phyloP scores from a whole-genome alignment of 2,797 vertebrate genomes.

The Avahi laniger region DNA sequence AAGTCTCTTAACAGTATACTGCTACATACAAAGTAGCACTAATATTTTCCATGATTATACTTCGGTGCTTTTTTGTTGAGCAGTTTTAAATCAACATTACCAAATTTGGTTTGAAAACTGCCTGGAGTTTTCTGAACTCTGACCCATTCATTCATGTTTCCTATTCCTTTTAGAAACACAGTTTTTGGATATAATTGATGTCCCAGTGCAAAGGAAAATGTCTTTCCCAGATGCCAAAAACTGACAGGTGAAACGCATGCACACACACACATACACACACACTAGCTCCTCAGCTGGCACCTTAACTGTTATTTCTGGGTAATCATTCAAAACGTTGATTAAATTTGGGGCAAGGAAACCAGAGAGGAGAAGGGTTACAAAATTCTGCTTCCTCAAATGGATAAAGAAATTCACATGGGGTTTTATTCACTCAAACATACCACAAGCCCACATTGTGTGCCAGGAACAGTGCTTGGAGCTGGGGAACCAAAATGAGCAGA shows the following conservation, averaged over 20 bases:
- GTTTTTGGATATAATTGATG: background rate
- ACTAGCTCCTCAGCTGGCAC: background rate
- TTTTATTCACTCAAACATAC: background rate
- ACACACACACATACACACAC: background rate
- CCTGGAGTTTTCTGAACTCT: background rate
- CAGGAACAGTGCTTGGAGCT: background rate
- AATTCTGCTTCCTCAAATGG: background rate
- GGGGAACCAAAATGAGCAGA: background rate
- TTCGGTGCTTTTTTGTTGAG: background rate
- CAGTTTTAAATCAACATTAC: constrained; percentile 46
- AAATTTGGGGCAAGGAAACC: background rate
- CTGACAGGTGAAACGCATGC: background rate
- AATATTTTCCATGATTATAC: constrained; percentile 68
- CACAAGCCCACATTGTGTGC: background rate
- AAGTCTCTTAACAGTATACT: background rate
- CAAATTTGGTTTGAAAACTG: constrained; percentile 39
- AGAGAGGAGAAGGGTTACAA: background rate
- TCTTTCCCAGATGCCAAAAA: background rate
- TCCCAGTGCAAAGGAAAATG: background rate
- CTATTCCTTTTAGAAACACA: background rate
- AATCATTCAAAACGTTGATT: background rate
- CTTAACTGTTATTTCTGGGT: too few relatives aligned
- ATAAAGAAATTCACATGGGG: background rate
- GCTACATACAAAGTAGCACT: background rate
- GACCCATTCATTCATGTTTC: background rate